Evolutionary conservation across 2,113 vertebrate species (phyloP).

Genomic region (Ginglymostoma cirratum): DNA sequence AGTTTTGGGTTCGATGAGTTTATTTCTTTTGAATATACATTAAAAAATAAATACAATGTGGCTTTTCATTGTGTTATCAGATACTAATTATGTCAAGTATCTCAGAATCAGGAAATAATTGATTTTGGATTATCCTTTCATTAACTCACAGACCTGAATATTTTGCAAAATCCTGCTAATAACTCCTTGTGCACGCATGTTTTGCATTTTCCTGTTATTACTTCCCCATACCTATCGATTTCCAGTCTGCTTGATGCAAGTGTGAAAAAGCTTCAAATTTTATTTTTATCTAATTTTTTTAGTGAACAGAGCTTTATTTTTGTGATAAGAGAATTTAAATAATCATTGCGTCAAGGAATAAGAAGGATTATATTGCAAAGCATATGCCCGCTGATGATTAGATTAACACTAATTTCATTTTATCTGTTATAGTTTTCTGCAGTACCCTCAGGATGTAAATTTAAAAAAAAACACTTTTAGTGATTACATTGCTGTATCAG

Average conservation of each 20-base stretch:
- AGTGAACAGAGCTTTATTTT: background rate
- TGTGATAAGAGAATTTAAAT: conserved; percentile 28
- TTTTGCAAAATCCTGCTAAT: background rate
- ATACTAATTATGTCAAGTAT: background rate
- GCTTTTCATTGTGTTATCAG: background rate
- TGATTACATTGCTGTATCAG: conserved; percentile 49
- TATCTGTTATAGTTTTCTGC: conserved; percentile 29
- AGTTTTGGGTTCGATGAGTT: background rate
- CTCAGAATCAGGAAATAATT: background rate
- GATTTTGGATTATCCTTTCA: background rate
- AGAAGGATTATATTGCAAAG: background rate
- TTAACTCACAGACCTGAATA: background rate
- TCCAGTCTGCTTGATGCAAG: background rate
- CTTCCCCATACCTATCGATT: background rate
- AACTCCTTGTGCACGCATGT: background rate
- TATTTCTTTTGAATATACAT: background rate
- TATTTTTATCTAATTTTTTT: conserved; percentile 13
- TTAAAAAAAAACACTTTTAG: conserved; percentile 46
- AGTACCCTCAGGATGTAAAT: conserved; percentile 43
- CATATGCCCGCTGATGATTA: conserved; percentile 35
- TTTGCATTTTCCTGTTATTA: background rate
- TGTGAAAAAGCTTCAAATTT: background rate
- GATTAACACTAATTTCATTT: conserved; percentile 34
- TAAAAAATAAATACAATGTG: background rate
- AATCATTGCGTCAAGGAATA: conserved; percentile 20